Percentiles rank a stretch among this genome's conserved stretches.
phyloP scores from a whole-genome alignment of 2,113 vertebrate genomes.

The Craseonycteris thonglongyai region DNA sequence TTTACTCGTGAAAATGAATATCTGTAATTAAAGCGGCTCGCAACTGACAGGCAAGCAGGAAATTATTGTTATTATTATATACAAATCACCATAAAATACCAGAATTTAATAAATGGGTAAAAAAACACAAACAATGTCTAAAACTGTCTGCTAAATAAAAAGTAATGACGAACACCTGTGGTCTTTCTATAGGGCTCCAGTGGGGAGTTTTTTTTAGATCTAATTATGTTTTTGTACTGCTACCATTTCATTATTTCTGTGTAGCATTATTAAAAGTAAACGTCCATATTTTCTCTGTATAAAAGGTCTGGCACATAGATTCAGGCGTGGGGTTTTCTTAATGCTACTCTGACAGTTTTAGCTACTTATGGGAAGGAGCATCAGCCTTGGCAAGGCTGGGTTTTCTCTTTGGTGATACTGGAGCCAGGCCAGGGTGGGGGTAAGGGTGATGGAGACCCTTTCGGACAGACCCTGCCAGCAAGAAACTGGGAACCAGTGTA shows the following conservation, averaged over 20 bases:
- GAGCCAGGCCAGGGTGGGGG: neutral
- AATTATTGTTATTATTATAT: slow-evolving; percentile 66
- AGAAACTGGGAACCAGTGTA: neutral
- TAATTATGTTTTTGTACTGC: slow-evolving; percentile 67
- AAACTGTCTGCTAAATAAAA: slow-evolving; percentile 69
- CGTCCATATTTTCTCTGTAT: slow-evolving; percentile 43
- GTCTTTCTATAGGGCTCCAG: slow-evolving; percentile 69
- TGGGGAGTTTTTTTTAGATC: slow-evolving; percentile 48
- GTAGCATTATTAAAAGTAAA: slow-evolving; percentile 64
- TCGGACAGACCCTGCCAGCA: neutral
- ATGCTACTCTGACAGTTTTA: neutral
- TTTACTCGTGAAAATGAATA: slow-evolving; percentile 62
- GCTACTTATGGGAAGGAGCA: slow-evolving; percentile 4
- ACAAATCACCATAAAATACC: slow-evolving; percentile 64
- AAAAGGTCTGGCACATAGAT: slow-evolving; percentile 46
- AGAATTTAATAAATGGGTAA: slow-evolving; percentile 41
- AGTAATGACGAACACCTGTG: slow-evolving; percentile 66
- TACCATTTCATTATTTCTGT: slow-evolving; percentile 67
- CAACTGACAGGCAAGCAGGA: slow-evolving; percentile 64
- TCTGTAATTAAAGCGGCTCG: slow-evolving; percentile 60
- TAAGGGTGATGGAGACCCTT: neutral
- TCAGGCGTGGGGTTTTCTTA: slow-evolving; percentile 1
- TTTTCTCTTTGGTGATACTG: neutral
- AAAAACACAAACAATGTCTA: slow-evolving; percentile 51
- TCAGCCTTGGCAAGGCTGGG: neutral